phyloP scores from a whole-genome alignment of 2,113 vertebrate species.

The Leptobrachium leishanense region DNA sequence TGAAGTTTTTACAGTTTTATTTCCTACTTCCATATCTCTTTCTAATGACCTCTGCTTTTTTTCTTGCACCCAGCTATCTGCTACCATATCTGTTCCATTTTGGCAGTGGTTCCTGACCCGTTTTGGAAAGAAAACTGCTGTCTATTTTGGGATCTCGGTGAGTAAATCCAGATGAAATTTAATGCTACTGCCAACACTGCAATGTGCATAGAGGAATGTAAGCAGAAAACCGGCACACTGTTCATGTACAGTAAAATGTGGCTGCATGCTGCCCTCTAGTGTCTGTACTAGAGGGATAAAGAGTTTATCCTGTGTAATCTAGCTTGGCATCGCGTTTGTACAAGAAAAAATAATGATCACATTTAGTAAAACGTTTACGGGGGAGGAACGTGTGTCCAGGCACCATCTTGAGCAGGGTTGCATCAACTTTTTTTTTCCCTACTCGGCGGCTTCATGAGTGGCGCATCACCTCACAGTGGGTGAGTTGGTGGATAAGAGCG shows the following conservation, averaged over 20 bases:
- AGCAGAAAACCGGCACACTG: background rate
- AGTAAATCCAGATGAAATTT: slow-evolving; percentile 55
- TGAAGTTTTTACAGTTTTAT: too few species aligned
- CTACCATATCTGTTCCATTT: slow-evolving; percentile 81
- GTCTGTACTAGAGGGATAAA: background rate
- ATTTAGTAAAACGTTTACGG: too few species aligned
- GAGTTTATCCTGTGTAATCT: too few species aligned
- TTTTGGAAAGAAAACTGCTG: slow-evolving; percentile 90
- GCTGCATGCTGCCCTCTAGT: slow-evolving; percentile 9
- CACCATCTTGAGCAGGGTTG: too few species aligned
- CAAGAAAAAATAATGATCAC: too few species aligned
- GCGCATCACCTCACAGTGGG: too few species aligned
- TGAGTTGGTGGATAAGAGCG: too few species aligned
- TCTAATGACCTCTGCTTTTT: background rate
- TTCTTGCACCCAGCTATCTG: slow-evolving; percentile 75
- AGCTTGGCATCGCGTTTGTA: too few species aligned
- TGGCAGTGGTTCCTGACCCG: slow-evolving; percentile 94
- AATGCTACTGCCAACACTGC: background rate
- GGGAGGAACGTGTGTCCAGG: too few species aligned
- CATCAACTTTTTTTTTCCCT: too few species aligned
- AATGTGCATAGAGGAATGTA: slow-evolving; percentile 6
- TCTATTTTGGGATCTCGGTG: slow-evolving; percentile 87
- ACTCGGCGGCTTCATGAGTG: too few species aligned
- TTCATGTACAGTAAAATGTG: background rate
- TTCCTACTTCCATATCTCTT: background rate